Evolutionary conservation across 2,797 vertebrate genomes (phyloP).

Genomic region (Lepilemur ruficaudatus): DNA sequence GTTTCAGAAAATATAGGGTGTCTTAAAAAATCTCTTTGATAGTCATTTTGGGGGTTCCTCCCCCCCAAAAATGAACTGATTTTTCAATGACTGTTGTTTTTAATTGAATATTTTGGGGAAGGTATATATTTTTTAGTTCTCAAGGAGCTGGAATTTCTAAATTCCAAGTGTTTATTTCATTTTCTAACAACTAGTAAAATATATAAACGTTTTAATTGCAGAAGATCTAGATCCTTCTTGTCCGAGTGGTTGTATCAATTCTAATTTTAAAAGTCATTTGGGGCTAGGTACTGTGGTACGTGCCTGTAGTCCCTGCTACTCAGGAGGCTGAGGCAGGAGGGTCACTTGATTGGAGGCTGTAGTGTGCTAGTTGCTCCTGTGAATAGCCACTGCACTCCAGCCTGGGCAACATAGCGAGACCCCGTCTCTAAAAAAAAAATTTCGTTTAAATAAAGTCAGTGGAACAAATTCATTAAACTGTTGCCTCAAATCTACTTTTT

Average conservation of each 20-base stretch:
- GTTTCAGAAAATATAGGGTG: neutral
- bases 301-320: neutral
- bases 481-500: neutral
- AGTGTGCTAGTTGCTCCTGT: neutral
- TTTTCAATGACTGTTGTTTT: neutral
- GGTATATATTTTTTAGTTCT: neutral
- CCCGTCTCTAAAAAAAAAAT: neutral
- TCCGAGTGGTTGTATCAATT: neutral
- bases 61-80: neutral
- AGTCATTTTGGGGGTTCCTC: neutral
- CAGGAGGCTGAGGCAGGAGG: neutral
- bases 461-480: neutral
- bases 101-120: neutral
- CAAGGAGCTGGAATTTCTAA: neutral
- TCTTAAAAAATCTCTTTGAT: neutral
- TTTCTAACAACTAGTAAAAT: neutral
- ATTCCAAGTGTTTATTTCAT: neutral
- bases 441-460: neutral
- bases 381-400: neutral
- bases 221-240: neutral
- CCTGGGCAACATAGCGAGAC: neutral
- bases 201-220: neutral
- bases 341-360: neutral
- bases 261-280: slow-evolving; percentile 2
- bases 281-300: neutral